Percentiles rank a stretch among this genome's conserved stretches.
Conservation (phyloP, 2,888 invertebrate species). For the Escarpia spicata region DNA sequence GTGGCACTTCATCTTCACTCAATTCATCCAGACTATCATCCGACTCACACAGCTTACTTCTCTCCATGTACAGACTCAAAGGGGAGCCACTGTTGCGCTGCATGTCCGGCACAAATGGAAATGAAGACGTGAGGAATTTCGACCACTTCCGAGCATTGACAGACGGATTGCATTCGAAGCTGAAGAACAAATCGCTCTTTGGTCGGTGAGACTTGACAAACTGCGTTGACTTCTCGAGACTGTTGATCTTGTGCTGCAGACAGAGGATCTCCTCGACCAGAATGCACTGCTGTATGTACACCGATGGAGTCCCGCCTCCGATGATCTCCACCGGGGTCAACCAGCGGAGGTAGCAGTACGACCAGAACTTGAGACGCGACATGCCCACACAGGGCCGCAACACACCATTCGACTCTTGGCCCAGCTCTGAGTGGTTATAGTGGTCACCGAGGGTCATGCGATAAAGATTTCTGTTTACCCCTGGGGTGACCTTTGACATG, state of each 20-base stretch:
- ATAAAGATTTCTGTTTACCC: not conserved
- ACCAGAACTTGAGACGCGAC: constrained; percentile 75
- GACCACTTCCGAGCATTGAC: constrained; percentile 19
- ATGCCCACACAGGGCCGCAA: not conserved
- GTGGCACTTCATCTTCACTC: not conserved
- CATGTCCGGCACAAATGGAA: constrained; percentile 28
- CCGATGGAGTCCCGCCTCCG: constrained; percentile 71
- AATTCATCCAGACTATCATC: not conserved
- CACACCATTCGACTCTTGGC: not conserved
- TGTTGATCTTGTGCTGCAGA: constrained; percentile 53
- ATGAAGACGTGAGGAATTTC: constrained; percentile 27
- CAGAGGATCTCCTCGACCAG: constrained; percentile 65
- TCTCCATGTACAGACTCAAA: not conserved
- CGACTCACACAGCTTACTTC: not conserved
- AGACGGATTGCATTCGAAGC: constrained; percentile 17
- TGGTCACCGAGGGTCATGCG: not conserved
- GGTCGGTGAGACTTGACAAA: constrained; percentile 19
- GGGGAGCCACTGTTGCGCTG: constrained; percentile 12
- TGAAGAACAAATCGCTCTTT: constrained; percentile 31
- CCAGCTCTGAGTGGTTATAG: not conserved
- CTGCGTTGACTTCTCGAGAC: constrained; percentile 17
- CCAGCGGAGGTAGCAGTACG: constrained; percentile 91
- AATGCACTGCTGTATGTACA: constrained; percentile 63
- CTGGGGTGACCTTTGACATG: not conserved
- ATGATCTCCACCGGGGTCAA: constrained; percentile 82